Conservation (phyloP, 2,888 invertebrate species). For the Steromphala cineraria region DNA sequence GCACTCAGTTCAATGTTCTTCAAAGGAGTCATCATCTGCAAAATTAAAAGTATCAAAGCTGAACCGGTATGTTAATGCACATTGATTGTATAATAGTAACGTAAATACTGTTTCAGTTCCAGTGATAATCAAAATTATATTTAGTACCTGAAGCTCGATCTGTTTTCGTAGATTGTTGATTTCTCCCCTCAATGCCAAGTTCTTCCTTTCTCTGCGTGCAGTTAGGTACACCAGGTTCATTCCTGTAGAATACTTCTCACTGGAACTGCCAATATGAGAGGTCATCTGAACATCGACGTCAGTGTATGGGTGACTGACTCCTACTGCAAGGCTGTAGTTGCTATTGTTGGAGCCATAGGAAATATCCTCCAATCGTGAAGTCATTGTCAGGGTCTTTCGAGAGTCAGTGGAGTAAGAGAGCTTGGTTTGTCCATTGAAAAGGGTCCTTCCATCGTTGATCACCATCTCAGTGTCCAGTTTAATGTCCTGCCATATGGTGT, state of each 20-base stretch:
- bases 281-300: conserved; percentile 56
- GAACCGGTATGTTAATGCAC: too few species aligned
- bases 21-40: conserved; percentile 33
- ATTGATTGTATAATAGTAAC: too few species aligned
- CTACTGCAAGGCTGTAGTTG: conserved; percentile 49
- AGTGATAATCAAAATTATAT: background rate
- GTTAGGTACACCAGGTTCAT: conserved; percentile 56
- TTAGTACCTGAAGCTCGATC: conserved; percentile 47
- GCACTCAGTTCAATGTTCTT: conserved; percentile 27
- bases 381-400: conserved; percentile 54
- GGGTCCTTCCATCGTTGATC: conserved; percentile 41
- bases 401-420: conserved; percentile 58
- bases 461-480: conserved; percentile 48
- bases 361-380: conserved; percentile 42
- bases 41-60: background rate
- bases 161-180: conserved; percentile 53
- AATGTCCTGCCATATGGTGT: conserved; percentile 39
- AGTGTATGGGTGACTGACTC: conserved; percentile 62
- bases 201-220: conserved; percentile 46
- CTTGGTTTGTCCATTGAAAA: conserved; percentile 55
- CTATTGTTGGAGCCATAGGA: conserved; percentile 26
- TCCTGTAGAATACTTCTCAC: conserved; percentile 45
- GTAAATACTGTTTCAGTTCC: background rate
- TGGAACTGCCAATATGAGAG: conserved; percentile 44
- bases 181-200: conserved; percentile 52